Conservation (phyloP, 2,888 invertebrate genomes). For the Drosophila lutescens region DNA sequence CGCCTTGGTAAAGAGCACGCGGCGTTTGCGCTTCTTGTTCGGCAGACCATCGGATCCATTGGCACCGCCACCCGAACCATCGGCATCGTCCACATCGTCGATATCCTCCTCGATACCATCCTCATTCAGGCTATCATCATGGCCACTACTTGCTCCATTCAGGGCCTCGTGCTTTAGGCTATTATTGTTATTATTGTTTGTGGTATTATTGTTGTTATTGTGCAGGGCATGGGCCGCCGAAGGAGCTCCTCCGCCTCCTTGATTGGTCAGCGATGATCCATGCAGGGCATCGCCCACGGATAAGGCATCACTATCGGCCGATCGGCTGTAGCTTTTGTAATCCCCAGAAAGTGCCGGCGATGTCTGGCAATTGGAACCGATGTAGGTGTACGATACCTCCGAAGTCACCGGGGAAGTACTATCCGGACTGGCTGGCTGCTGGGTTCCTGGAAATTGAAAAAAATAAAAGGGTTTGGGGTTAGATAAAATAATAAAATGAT, state of each 20-base stretch:
- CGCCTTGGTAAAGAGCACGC: slow-evolving; percentile 98
- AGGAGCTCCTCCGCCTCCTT: slow-evolving; percentile 36
- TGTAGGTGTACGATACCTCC: slow-evolving; percentile 87
- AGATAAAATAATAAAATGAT: not conserved
- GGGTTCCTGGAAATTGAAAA: slow-evolving; percentile 83
- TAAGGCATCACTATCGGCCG: slow-evolving; percentile 82
- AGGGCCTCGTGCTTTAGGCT: slow-evolving; percentile 57
- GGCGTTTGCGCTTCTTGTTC: slow-evolving; percentile 96
- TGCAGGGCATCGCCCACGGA: slow-evolving; percentile 80
- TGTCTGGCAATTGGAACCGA: slow-evolving; percentile 83
- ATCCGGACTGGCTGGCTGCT: slow-evolving; percentile 92
- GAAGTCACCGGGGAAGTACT: slow-evolving; percentile 94
- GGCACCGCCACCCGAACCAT: slow-evolving; percentile 79
- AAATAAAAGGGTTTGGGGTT: not conserved
- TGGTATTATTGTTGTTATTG: slow-evolving; percentile 60
- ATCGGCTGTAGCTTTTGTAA: slow-evolving; percentile 83
- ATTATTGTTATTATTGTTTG: slow-evolving; percentile 51
- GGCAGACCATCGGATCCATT: slow-evolving; percentile 84
- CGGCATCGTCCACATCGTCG: slow-evolving; percentile 86
- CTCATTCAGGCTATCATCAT: slow-evolving; percentile 85
- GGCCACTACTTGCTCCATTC: slow-evolving; percentile 56
- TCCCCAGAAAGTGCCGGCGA: slow-evolving; percentile 82
- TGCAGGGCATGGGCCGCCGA: slow-evolving; percentile 67
- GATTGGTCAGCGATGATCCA: slow-evolving; percentile 32
- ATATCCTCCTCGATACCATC: slow-evolving; percentile 84